phyloP scores from a whole-genome alignment of 2,113 vertebrate genomes.

The Ophthalmolycus amberensis region DNA sequence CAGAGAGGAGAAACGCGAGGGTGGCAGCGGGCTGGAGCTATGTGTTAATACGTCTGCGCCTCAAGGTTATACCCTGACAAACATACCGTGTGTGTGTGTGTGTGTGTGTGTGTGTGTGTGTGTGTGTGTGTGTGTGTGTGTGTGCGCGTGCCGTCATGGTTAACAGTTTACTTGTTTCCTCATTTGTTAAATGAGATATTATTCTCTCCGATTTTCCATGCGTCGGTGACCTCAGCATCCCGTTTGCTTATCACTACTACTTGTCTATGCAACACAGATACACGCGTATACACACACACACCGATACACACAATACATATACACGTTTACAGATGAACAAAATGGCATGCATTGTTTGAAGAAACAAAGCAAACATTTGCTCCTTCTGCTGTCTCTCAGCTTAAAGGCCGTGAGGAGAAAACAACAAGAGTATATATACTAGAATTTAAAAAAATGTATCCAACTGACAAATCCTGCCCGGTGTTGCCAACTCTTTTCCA shows the following conservation, averaged over 20 bases:
- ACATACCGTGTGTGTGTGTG: neutral
- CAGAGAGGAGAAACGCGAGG: neutral
- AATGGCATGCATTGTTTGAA: constrained; percentile 2
- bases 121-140: constrained; percentile 10
- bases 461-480: neutral
- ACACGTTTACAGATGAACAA: neutral
- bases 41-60: constrained; percentile 12
- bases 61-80: constrained; percentile 31
- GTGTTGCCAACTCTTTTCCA: neutral
- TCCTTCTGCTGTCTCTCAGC: constrained; percentile 2
- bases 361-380: neutral
- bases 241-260: constrained; percentile 9
- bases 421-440: neutral
- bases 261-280: neutral
- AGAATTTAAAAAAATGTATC: neutral
- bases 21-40: constrained; percentile 1
- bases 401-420: neutral
- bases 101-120: neutral
- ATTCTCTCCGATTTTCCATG: constrained; percentile 15
- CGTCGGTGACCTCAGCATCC: neutral
- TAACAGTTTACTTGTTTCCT: constrained; percentile 11
- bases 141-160: neutral
- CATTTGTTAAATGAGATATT: constrained; percentile 10
- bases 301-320: neutral
- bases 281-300: neutral